Evolutionary conservation across 1,140 invertebrate genomes (phyloP), one percentile per base, ranked within the genome.

Genomic region (Trachymyrmex septentrionalis): DNA sequence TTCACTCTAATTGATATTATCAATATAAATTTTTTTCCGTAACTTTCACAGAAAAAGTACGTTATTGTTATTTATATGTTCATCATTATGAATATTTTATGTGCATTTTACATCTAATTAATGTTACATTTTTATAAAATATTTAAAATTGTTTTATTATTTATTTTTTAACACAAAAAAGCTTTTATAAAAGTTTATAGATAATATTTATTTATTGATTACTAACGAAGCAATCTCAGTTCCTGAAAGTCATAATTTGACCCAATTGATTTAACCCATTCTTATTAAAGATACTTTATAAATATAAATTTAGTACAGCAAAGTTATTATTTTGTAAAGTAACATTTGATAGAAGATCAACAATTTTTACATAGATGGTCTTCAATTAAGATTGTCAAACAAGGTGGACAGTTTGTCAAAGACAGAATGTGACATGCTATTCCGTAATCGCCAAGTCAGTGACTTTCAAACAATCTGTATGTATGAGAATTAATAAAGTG

Each of bases 381-480:
- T 75, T 91, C 85, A 86, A 91, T 91, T 91, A 88, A 91, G 89
- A 91, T 88, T 91, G 89, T 88, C 89, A 85, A 87, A 82, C 77
- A 88, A 88, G 53, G 55, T 55, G 44, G 69, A 63, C 55, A 84
- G 69, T 75, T 84, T 84, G 80, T 84, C 80, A 75, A 27, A 75
- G 38, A 53, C 38, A 75, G 84, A 91, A 88, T 88, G 89, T 87
- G 77, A 90, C 88, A 59, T 86, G 88, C 76, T 76, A 86, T 50
- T 76, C 61, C 61, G 78, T 90, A 69, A 81, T 78, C 82, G 75
- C 44, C 67, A 86, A 88, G 86, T 81, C 78, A 86, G 44, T 80
- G 72, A 48, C 89, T 82, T 78, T 63, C 77, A 86, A 88, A 87
- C 78, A 66, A 85, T 76, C 48, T 87, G 48, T 57, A 48, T 81